Percentiles rank a stretch among this genome's conserved stretches.
These are phyloP conservation scores for Colistium nudipinnis DNA, from an alignment of 2,113 vertebrate species.

Conservation along the genomic window DNA sequence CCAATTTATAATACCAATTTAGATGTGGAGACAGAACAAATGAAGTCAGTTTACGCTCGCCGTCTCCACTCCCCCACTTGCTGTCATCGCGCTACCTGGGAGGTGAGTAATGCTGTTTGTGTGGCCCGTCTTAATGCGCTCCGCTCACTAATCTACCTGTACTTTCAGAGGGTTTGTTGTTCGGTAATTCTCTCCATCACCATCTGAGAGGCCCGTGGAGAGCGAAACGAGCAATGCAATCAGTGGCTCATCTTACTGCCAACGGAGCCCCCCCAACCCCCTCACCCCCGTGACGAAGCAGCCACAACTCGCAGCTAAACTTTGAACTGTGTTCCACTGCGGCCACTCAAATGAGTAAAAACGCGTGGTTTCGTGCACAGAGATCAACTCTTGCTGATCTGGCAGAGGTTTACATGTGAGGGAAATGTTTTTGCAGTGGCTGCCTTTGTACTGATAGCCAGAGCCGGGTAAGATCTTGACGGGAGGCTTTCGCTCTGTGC, in stretches of 20 bases:
- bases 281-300: slow-evolving; percentile 53
- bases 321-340: slow-evolving; percentile 76
- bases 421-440: slow-evolving; percentile 45
- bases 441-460: slow-evolving; percentile 67
- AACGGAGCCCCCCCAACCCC: slow-evolving; percentile 49
- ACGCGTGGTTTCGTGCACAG: slow-evolving; percentile 65
- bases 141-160: slow-evolving; percentile 71
- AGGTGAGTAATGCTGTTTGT: slow-evolving; percentile 63
- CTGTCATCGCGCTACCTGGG: slow-evolving; percentile 52
- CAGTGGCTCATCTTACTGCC: slow-evolving; percentile 67
- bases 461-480: slow-evolving; percentile 49
- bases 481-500: slow-evolving; percentile 44
- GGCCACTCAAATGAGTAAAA: slow-evolving; percentile 76
- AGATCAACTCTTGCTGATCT: slow-evolving; percentile 68
- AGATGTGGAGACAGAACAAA: slow-evolving; percentile 39
- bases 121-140: slow-evolving; percentile 61
- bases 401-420: slow-evolving; percentile 61
- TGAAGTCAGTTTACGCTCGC: slow-evolving; percentile 30
- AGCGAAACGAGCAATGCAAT: slow-evolving; percentile 73
- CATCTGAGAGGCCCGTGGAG: slow-evolving; percentile 64
- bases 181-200: slow-evolving; percentile 70
- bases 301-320: slow-evolving; percentile 68
- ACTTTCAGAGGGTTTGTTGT: slow-evolving; percentile 70
- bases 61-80: slow-evolving; percentile 24
- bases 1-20: slow-evolving; percentile 50